Base-by-base conservation (phyloP, 1,140 invertebrate genomes). In the Dinothrombium tinctorium region DNA sequence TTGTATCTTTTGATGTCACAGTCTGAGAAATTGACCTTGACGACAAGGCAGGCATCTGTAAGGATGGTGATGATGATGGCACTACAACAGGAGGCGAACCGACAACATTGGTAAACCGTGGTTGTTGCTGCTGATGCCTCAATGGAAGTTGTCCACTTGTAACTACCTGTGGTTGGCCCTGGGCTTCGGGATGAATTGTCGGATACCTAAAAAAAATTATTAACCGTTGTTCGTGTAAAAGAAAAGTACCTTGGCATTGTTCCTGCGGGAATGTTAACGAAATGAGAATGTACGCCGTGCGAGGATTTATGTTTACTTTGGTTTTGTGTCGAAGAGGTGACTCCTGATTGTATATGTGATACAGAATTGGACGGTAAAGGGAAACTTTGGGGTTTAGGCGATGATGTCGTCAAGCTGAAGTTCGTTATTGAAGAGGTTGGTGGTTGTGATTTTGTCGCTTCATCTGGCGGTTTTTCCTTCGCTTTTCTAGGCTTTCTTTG, bases 141-240 rank as follows among this genome's bases (percentile, higher is more conserved):
- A 46, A 35, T 24, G 45, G 40, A 17, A 46, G 19, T 15, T 33
- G 32, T 15, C 32, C 32, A 6, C 5, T 19, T 33, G n/a, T 33
- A 8, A 33, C 32, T 15, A 33, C 47, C 35, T 45, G 43, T 40
- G 47, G 43, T 29, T 48, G 43, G 33, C 47, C 47, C 38, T 48
- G 47, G 39, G 47, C 47, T 40, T 45, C 38, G 32, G 47, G 47
- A 43, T 48, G 47, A 26, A 48, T 45, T 37, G 28, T 41, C 6
- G 44, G 29, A 14, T 7, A 33, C 19, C 32, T 33, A 29, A 29
- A 29, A 29, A 29, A 29, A 29, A 8, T 29, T 29, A 29, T 29
- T 29, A n/a, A 29, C n/a, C 26, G n/a, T 29, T 29, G 26, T 9
- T 29, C 8, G n/a, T 29, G 26, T 9, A n/a, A 33, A 33, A 33